A percentile compares a stretch with the other conserved stretches of the same genome.
phyloP scores from a whole-genome alignment of 2,113 vertebrate species.

The Chamaea fasciata region DNA sequence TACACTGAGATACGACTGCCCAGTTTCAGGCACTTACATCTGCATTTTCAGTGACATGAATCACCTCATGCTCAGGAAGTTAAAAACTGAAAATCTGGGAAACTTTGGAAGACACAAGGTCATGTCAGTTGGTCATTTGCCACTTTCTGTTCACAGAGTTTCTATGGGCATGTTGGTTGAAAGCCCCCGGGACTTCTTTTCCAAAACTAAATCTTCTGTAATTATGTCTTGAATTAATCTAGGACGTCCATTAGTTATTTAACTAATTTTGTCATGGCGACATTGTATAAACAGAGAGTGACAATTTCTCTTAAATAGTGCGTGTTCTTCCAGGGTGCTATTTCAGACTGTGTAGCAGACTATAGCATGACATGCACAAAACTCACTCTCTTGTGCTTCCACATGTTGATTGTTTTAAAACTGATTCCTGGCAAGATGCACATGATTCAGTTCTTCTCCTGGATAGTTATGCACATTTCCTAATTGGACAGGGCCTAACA shows the following conservation, averaged over 20 bases:
- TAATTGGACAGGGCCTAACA: neutral
- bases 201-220: neutral
- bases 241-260: neutral
- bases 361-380: neutral
- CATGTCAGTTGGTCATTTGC: neutral
- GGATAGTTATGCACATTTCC: neutral
- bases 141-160: neutral
- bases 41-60: neutral
- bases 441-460: neutral
- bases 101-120: neutral
- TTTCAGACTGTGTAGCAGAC: neutral
- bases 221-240: neutral
- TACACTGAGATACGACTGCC: rapidly evolving
- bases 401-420: neutral
- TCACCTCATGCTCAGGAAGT: neutral
- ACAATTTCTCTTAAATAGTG: neutral
- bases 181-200: neutral
- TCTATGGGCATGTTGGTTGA: neutral
- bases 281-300: neutral
- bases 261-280: neutral
- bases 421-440: neutral
- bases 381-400: neutral
- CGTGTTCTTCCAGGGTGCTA: neutral
- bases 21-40: neutral
- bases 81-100: neutral